Base-by-base conservation (phyloP, 2,888 invertebrate genomes). In the Drosophila paramelanica region DNA sequence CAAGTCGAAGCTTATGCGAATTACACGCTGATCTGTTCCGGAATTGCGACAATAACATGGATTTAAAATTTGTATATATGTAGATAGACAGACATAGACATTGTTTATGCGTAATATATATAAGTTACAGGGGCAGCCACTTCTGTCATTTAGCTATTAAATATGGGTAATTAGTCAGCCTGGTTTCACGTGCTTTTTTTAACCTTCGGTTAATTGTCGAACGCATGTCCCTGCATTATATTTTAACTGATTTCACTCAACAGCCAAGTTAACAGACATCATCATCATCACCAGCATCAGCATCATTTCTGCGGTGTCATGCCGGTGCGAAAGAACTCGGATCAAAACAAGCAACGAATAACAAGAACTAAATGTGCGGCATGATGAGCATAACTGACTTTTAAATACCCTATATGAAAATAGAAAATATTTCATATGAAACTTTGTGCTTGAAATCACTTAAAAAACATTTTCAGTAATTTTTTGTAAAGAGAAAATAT, bases 261-360 rank as follows among this genome's bases (percentile, higher is more conserved):
- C 49, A 65, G 66, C 20, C 52, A 39, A 39, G 70, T 58, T 66
- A 36, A 67, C 31, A 45, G 45, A 36, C 36, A 53, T 49, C 36
- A 53, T 49, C 36, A 43, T n/a, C 38, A 45, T 61, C n/a, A n/a
- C n/a, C n/a, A n/a, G n/a, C n/a, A n/a, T 0, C 17, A 17, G 17
- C 17, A 17, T 17, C 17, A 17, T 17, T 17, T 51, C 0, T 57
- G 76, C 52, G 17, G 8, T 10, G 69, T 76, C 78, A 76, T 66
- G 65, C 65, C 78, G 74, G 61, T 62, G 47, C 43, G 57, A 58
- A 77, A 62, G 62, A 71, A 25, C 20, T 4, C 58, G 33, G 42
- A 62, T 39, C 23, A 23, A 23, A 23, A 45, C 4, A 13, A 42
- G 13, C 41, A 27, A 27, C 10, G 51, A 11, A 20, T 13, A 41